Evolutionary conservation across 2,113 vertebrate genomes (phyloP), one percentile per base, ranked within the genome.

Genomic region (Regulus satrapa): DNA sequence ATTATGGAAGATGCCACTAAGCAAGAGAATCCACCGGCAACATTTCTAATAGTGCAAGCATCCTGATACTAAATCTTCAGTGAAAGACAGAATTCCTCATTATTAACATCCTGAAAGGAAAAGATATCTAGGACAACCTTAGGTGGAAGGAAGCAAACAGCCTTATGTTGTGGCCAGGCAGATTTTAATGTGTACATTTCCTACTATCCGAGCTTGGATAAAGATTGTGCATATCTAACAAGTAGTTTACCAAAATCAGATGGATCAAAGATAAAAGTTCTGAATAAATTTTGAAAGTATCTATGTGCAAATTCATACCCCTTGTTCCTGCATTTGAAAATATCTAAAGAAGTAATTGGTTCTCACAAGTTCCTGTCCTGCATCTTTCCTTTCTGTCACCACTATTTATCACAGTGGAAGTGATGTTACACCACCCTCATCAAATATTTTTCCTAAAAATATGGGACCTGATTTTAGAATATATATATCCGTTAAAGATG

Each of bases 131-230:
- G 24, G 10, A 88, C 17, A 71, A 36, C 8, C 14, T 20, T 80
- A 48, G 64, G 13, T n/a, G 11, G n/a, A 76, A 59, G 43, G 54
- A 90, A 88, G 36, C 4, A 56, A 74, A 31, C 32, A 78, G 17
- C 5, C 12, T 71, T 34, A 46, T 1, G 0, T 6, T 54, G 28
- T 18, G 36, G 5, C 64, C 1, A 2, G 62, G 24, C 13, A 55
- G 59, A 86, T 71, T 94, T 91, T 81, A 41, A 71, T 81, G 48
- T 6, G 9, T 31, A 59, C 15, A 9, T 20, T 63, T 64, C 38
- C 31, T 52, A 5, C 49, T 81, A 63, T 41, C 55, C 1, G 1
- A 59, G 21, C 5, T 36, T 6, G 10, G 26, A 55, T 56, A 79
- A 68, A 88, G 5, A 10, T 12, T 45, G 9, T 56, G 41, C 19